phyloP scores from a whole-genome alignment of 2,888 invertebrate species.

The Drosophila yooni region DNA sequence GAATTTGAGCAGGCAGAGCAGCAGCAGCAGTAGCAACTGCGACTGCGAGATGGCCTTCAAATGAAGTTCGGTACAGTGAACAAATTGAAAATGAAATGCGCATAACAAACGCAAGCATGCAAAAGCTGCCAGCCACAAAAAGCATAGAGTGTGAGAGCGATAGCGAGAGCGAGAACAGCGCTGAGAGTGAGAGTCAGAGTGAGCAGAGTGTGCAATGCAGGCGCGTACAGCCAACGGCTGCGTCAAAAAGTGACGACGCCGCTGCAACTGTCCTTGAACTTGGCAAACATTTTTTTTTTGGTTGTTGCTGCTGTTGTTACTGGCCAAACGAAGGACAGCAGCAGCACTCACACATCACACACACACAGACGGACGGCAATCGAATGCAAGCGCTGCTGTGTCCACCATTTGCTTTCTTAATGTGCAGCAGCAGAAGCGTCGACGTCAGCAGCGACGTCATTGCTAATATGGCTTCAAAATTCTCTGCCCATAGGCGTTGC shows the following conservation, averaged over 20 bases:
- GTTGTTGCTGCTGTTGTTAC: constrained; percentile 27
- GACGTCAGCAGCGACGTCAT: constrained; percentile 36
- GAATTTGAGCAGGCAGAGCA: constrained; percentile 33
- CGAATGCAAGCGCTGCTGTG: constrained; percentile 35
- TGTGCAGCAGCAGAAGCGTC: constrained; percentile 40
- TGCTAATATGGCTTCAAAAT: constrained; percentile 52
- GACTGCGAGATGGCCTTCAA: constrained; percentile 61
- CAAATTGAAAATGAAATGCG: constrained; percentile 61
- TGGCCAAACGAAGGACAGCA: constrained; percentile 49
- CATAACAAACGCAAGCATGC: constrained; percentile 56
- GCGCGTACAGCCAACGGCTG: constrained; percentile 67
- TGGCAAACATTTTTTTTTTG: constrained; percentile 56
- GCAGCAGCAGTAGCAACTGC: constrained; percentile 6
- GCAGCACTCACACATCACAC: constrained; percentile 4
- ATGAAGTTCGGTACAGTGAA: constrained; percentile 64
- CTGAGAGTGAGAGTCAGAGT: constrained; percentile 9
- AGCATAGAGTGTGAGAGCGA: constrained; percentile 16
- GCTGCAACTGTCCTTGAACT: constrained; percentile 80
- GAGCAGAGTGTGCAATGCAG: constrained; percentile 50
- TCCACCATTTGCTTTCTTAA: constrained; percentile 53
- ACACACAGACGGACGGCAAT: constrained; percentile 4
- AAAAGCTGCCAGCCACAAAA: constrained; percentile 20
- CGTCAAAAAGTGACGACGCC: constrained; percentile 68
- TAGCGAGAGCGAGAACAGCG: not conserved
- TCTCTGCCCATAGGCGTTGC: constrained; percentile 18